Conservation (phyloP, 1,140 invertebrate genomes). For the Zeugodacus cucurbitae region DNA sequence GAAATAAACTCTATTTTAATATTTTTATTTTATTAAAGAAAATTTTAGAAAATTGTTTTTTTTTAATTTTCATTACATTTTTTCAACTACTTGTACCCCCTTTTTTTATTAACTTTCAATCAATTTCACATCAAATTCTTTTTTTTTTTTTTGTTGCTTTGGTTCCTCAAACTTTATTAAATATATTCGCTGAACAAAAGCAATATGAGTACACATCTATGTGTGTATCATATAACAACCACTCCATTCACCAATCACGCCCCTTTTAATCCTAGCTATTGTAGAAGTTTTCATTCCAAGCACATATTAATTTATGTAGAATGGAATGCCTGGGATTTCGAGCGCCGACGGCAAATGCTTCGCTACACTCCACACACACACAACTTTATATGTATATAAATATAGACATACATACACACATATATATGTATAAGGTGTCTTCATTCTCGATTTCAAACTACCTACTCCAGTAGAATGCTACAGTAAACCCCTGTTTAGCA, state of each 20-base stretch:
- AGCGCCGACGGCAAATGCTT: slow-evolving; percentile 12
- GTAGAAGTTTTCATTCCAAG: background rate
- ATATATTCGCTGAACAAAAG: too few species aligned
- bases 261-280: slow-evolving; percentile 17
- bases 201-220: background rate
- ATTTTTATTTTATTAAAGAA: too few species aligned
- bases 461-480: background rate
- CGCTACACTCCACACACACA: background rate
- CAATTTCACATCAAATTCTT: background rate
- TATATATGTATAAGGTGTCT: background rate
- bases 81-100: background rate
- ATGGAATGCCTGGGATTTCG: slow-evolving; percentile 9
- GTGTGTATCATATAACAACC: background rate
- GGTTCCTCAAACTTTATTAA: background rate
- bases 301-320: slow-evolving; percentile 30
- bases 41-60: background rate
- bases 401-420: background rate
- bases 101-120: background rate
- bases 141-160: background rate
- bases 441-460: background rate
- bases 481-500: background rate
- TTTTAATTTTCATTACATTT: background rate
- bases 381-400: too few species aligned
- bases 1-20: too few species aligned
- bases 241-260: background rate